A percentile compares a stretch with the other conserved stretches of the same genome.
phyloP scores from a whole-genome alignment of 2,888 invertebrate species.

The Panzeria rudis region DNA sequence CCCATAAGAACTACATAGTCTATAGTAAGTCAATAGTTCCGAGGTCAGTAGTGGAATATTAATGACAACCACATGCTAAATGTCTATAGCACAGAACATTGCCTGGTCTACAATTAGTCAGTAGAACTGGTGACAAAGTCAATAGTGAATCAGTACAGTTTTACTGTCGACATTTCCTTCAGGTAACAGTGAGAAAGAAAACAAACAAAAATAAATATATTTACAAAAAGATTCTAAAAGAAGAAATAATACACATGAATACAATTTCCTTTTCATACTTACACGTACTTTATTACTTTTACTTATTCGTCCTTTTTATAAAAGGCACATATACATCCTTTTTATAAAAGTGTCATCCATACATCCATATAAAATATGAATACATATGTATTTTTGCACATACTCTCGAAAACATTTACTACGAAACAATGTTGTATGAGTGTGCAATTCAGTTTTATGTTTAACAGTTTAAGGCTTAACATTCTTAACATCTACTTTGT shows the following conservation, averaged over 20 bases:
- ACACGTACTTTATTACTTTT: constrained; percentile 66
- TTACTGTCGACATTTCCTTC: too few species aligned
- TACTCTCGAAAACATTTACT: constrained; percentile 2
- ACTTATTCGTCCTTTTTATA: constrained; percentile 52
- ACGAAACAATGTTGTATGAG: constrained; percentile 14
- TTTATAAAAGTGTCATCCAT: neutral
- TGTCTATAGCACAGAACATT: too few species aligned
- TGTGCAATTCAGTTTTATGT: constrained; percentile 16
- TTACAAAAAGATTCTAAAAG: neutral
- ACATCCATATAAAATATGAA: neutral
- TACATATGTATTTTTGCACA: constrained; percentile 6
- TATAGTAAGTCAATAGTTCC: too few species aligned
- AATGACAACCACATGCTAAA: too few species aligned
- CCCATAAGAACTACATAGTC: too few species aligned
- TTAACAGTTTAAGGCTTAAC: constrained; percentile 38
- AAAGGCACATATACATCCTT: constrained; percentile 4
- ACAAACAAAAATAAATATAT: neutral
- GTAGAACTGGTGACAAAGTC: too few species aligned
- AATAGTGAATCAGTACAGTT: too few species aligned
- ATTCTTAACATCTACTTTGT: constrained; percentile 50
- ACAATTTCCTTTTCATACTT: constrained; percentile 53
- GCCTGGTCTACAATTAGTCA: too few species aligned
- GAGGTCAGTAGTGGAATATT: too few species aligned
- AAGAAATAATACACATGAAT: constrained; percentile 21
- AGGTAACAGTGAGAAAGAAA: neutral